Base-by-base conservation (phyloP, 2,797 vertebrate genomes). In the Macroramphosus scolopax region DNA sequence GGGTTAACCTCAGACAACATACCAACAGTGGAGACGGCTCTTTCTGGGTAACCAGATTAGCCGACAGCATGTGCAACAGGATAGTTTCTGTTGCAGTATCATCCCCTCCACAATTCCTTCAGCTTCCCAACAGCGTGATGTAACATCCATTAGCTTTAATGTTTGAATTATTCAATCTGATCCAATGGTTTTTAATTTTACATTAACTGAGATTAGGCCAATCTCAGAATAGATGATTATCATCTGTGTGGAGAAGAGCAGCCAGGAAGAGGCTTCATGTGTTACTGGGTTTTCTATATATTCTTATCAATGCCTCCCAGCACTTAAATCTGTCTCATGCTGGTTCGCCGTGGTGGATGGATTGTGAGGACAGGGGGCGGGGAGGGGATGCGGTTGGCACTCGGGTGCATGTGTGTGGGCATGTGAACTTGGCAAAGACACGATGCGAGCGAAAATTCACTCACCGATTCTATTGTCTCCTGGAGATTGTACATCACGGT, bases 31-130 rank as follows among this genome's bases (percentile, higher is more conserved):
- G 60, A 82, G 79, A 72, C 70, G 68, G 59, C 43, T 54, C 72
- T 76, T 72, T 78, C 65, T 39, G 77, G 69, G 61, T 86, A 89
- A 88, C 81, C 60, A 76, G 77, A 89, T 89, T 84, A 88, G 36
- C 63, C 11, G 49, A 57, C 80, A 78, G 81, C 60, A 34, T 69
- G 30, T 53, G 64, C n/a, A n/a, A 22, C 20, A 6, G 20, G 20
- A 22, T 22, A n/a, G n/a, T n/a, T n/a, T n/a, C n/a, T n/a, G n/a
- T n/a, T n/a, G n/a, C n/a, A n/a, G n/a, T n/a, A n/a, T n/a, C n/a
- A n/a, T n/a, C n/a, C n/a, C n/a, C n/a, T n/a, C n/a, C n/a, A n/a
- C n/a, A n/a, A n/a, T n/a, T n/a, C n/a, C n/a, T n/a, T n/a, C n/a
- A n/a, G n/a, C n/a, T n/a, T n/a, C n/a, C n/a, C n/a, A n/a, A n/a